phyloP scores from a whole-genome alignment of 1,140 invertebrate genomes.

The Drosophila punjabiensis region DNA sequence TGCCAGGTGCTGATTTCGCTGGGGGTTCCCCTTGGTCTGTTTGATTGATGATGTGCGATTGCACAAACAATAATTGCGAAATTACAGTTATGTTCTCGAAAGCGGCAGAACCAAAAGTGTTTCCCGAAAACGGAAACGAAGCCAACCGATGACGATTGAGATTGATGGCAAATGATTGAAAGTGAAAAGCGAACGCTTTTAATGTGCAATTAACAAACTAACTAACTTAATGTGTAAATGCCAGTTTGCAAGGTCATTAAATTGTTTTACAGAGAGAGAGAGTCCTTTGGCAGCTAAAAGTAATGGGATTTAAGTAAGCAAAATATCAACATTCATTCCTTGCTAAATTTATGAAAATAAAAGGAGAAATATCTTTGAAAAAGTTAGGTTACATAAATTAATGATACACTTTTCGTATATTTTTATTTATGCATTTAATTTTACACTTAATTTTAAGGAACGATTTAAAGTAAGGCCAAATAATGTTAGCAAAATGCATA shows the following conservation, averaged over 20 bases:
- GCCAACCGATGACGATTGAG: conserved; percentile 43
- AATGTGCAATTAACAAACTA: conserved; percentile 8
- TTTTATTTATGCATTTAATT: neutral
- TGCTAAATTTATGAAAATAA: neutral
- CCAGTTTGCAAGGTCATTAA: neutral
- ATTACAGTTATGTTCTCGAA: conserved; percentile 52
- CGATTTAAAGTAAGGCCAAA: neutral
- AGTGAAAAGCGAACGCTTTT: neutral
- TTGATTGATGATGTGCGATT: conserved; percentile 54
- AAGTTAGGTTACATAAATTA: too few species aligned
- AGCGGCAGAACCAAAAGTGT: conserved; percentile 33
- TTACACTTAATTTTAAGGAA: neutral
- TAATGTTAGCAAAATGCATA: neutral
- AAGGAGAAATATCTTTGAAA: neutral
- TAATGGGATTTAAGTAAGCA: too few species aligned
- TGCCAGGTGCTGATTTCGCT: conserved; percentile 39
- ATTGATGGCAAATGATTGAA: conserved; percentile 45
- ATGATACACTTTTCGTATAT: neutral
- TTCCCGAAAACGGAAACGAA: conserved; percentile 40
- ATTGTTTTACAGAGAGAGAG: neutral
- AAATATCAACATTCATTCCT: too few species aligned
- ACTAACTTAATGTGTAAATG: conserved; percentile 1
- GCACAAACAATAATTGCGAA: conserved; percentile 54
- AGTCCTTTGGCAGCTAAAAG: too few species aligned
- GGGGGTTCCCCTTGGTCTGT: conserved; percentile 21